Percentiles rank a stretch among this genome's conserved stretches.
Conservation (phyloP, 2,113 vertebrate genomes). For the Coptodon bakossiorum region DNA sequence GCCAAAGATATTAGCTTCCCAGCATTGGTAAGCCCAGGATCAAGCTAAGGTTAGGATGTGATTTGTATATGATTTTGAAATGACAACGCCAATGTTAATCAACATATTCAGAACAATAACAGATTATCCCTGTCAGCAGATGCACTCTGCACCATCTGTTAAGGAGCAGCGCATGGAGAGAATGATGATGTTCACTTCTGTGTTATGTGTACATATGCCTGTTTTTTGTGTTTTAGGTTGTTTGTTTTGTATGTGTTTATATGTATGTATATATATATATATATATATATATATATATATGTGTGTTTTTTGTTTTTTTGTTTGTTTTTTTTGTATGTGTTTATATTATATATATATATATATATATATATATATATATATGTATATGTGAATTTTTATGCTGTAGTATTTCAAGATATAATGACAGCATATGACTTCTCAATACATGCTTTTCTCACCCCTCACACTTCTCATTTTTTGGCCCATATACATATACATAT, state of each 20-base stretch:
- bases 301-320: too few species aligned
- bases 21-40: slow-evolving; percentile 13
- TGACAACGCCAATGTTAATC: slow-evolving; percentile 37
- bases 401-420: neutral
- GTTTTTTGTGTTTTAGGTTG: neutral
- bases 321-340: too few species aligned
- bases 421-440: neutral
- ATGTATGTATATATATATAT: fast-evolving
- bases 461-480: too few species aligned
- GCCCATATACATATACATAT: fast-evolving
- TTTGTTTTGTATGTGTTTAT: neutral
- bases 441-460: neutral
- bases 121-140: slow-evolving; percentile 43
- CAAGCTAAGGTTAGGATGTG: slow-evolving; percentile 31
- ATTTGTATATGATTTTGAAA: slow-evolving; percentile 51
- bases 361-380: fast-evolving
- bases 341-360: fast-evolving
- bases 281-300: fast-evolving
- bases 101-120: slow-evolving; percentile 59
- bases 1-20: slow-evolving; percentile 38
- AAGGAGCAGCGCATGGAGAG: neutral
- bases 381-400: neutral
- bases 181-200: slow-evolving; percentile 15
- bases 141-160: slow-evolving; percentile 48
- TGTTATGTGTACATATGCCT: neutral